These are phyloP conservation scores for Lepus townsendii DNA, from an alignment of 2,797 vertebrate genomes.

Conservation along the genomic window DNA sequence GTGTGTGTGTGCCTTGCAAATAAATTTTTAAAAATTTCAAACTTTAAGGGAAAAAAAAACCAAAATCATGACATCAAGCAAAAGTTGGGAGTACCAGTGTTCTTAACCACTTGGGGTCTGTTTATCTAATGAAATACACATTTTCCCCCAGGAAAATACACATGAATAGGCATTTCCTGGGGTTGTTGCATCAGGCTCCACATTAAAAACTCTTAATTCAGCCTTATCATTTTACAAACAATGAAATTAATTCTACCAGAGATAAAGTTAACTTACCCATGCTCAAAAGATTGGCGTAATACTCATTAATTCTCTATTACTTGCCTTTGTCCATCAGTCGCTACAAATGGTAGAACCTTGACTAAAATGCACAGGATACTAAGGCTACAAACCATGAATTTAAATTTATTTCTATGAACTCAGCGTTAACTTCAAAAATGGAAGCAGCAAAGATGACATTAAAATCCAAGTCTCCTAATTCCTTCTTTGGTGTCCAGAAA, in stretches of 20 bases:
- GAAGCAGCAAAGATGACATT: neutral
- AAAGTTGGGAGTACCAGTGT: neutral
- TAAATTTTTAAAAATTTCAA: no score
- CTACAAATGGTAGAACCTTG: neutral
- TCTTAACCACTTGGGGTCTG: neutral
- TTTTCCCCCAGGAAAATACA: neutral
- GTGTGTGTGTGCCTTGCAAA: no score
- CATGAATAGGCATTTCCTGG: neutral
- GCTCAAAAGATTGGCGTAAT: neutral
- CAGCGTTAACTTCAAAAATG: slow-evolving; percentile 7
- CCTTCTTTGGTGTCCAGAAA: neutral
- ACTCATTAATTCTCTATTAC: neutral
- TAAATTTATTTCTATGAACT: neutral
- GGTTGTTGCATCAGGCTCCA: neutral
- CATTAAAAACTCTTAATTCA: neutral
- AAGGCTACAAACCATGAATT: slow-evolving; percentile 29
- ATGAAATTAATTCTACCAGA: slow-evolving; percentile 3
- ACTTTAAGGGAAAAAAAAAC: no score
- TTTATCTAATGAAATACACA: neutral
- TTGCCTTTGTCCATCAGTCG: neutral
- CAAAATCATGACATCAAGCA: neutral
- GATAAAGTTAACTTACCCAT: neutral
- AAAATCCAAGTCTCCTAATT: neutral
- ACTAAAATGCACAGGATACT: slow-evolving; percentile 1
- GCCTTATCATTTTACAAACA: neutral